A percentile compares a stretch with the other conserved stretches of the same genome.
These are phyloP conservation scores for Oxytorus armatus DNA, from an alignment of 2,888 invertebrate genomes.

Conservation along the genomic window DNA sequence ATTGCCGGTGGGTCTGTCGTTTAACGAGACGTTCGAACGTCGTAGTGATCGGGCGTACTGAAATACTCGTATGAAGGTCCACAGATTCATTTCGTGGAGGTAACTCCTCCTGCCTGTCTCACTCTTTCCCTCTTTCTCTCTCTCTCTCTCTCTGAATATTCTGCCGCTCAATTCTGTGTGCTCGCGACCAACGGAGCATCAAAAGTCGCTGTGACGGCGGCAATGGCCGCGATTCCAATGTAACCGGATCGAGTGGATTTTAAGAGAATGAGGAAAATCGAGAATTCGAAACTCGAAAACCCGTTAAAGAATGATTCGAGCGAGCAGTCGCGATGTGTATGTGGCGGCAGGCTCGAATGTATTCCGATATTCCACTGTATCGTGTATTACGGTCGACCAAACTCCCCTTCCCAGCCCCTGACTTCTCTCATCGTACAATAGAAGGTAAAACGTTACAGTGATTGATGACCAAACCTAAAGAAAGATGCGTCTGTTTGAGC, in stretches of 20 bases:
- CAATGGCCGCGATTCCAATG: constrained; percentile 54
- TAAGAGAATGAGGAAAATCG: constrained; percentile 32
- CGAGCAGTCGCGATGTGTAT: constrained; percentile 11
- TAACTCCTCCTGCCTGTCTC: background rate
- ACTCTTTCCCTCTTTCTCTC: background rate
- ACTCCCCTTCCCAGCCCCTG: background rate
- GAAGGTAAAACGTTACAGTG: constrained; percentile 15
- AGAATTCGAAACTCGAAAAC: constrained; percentile 51
- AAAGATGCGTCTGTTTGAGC: background rate
- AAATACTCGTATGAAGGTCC: constrained; percentile 31
- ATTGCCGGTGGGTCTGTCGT: constrained; percentile 78
- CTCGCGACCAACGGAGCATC: constrained; percentile 44
- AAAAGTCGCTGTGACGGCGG: constrained; percentile 35
- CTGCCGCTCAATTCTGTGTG: constrained; percentile 51
- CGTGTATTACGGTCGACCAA: constrained; percentile 23
- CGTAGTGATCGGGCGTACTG: constrained; percentile 14
- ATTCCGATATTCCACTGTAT: constrained; percentile 50
- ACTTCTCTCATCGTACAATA: constrained; percentile 4
- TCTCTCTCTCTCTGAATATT: constrained; percentile 11
- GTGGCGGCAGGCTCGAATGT: constrained; percentile 19
- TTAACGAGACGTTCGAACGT: constrained; percentile 39
- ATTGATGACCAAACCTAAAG: background rate
- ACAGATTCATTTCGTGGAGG: constrained; percentile 31
- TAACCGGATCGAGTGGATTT: constrained; percentile 50
- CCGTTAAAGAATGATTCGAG: constrained; percentile 43